Percentiles rank a stretch among this genome's conserved stretches.
phyloP scores from a whole-genome alignment of 1,140 invertebrate species.

The Cyphomyrmex costatus region DNA sequence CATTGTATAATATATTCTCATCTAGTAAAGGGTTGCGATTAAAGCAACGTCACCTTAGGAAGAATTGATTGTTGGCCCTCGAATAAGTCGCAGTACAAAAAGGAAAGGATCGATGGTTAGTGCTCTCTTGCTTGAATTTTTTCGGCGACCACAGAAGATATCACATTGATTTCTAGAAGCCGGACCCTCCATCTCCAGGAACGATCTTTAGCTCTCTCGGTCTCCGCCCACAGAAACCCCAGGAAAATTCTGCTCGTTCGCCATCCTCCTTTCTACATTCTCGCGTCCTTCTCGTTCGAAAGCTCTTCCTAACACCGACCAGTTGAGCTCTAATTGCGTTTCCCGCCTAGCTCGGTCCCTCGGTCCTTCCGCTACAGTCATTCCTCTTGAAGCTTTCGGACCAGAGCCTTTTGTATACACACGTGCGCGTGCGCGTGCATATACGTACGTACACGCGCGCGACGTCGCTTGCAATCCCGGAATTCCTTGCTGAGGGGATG shows the following conservation, averaged over 20 bases:
- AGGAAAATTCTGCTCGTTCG: constrained; percentile 58
- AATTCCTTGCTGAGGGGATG: constrained; percentile 58
- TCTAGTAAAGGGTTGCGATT: background rate
- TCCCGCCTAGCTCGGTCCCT: constrained; percentile 68
- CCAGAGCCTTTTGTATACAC: constrained; percentile 57
- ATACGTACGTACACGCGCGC: constrained; percentile 26
- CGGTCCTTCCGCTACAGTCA: constrained; percentile 62
- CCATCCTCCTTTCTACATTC: background rate
- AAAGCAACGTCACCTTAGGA: constrained; percentile 16
- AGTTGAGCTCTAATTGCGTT: constrained; percentile 80
- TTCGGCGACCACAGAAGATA: constrained; percentile 64
- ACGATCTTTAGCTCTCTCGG: constrained; percentile 54
- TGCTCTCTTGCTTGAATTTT: constrained; percentile 54
- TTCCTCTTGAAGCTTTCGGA: constrained; percentile 64
- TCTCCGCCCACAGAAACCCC: constrained; percentile 56
- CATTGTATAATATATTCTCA: background rate
- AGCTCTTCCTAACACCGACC: constrained; percentile 69
- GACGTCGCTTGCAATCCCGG: constrained; percentile 44
- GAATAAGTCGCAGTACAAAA: constrained; percentile 3
- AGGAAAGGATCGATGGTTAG: constrained; percentile 22
- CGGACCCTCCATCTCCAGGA: constrained; percentile 49
- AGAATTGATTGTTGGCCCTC: background rate
- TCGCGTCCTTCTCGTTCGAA: constrained; percentile 21
- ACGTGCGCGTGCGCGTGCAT: constrained; percentile 43
- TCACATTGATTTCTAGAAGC: constrained; percentile 76